Evolutionary conservation across 2,797 vertebrate genomes (phyloP).

Genomic region (Apogon talboti): DNA sequence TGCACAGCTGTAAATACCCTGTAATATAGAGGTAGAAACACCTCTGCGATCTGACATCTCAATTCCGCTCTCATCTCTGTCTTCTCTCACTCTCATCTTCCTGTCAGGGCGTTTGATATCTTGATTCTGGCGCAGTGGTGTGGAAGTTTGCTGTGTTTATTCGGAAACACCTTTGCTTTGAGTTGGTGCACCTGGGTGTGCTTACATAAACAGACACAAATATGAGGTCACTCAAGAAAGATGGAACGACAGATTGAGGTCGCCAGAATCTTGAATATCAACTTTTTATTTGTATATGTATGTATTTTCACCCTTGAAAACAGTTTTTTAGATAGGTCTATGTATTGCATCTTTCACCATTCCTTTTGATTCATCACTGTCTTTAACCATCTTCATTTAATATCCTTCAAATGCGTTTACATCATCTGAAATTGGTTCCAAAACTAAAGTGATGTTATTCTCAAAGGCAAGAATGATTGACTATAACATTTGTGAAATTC

Average conservation of each 20-base stretch:
- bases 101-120: conserved; percentile 65
- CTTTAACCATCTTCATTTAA: no score
- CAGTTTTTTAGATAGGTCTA: not conserved
- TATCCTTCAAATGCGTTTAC: no score
- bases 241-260: conserved; percentile 28
- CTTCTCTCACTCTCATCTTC: conserved; percentile 36
- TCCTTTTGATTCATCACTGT: not conserved
- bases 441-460: no score
- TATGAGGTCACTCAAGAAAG: conserved; percentile 1
- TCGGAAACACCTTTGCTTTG: conserved; percentile 36
- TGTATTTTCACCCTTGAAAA: not conserved
- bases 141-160: conserved; percentile 34
- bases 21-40: conserved; percentile 77
- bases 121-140: conserved; percentile 18
- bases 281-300: conserved; percentile 12
- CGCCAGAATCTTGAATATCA: conserved; percentile 6
- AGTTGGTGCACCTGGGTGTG: conserved; percentile 35
- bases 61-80: conserved; percentile 58
- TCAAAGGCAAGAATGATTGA: no score
- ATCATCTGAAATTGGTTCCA: no score
- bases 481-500: no score
- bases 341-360: not conserved
- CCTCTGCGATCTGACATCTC: conserved; percentile 72
- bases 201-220: conserved; percentile 9
- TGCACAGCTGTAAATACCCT: conserved; percentile 81